phyloP scores from a whole-genome alignment of 1,140 invertebrate species.

The Bradysia coprophila region DNA sequence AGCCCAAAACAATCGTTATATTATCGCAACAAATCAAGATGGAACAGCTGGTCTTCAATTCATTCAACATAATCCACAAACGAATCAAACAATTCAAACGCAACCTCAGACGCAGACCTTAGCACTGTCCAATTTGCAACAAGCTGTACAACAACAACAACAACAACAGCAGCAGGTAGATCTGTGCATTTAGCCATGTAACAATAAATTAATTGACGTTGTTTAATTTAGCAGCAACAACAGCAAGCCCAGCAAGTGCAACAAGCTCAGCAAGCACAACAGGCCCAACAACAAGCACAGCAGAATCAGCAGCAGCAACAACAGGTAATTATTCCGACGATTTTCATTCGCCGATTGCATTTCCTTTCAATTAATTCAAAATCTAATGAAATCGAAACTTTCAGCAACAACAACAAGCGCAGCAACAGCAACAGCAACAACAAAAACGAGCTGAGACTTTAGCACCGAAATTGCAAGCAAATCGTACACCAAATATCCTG shows the following conservation, averaged over 20 bases:
- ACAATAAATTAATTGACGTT: not conserved
- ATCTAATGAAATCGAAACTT: no score
- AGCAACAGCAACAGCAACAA: no score
- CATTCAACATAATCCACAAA: conserved; percentile 57
- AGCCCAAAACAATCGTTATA: conserved; percentile 63
- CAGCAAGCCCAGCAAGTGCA: conserved; percentile 7
- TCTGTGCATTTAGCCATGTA: no score
- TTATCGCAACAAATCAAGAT: conserved; percentile 58
- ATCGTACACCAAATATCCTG: conserved; percentile 25
- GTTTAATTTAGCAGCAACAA: conserved; percentile 11
- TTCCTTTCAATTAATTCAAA: not conserved
- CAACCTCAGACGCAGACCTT: conserved; percentile 17
- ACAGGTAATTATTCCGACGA: not conserved
- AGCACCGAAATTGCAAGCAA: conserved; percentile 1
- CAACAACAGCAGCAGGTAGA: conserved; percentile 4
- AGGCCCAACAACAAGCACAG: not conserved
- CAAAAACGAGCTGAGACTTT: conserved; percentile 1
- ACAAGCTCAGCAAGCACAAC: not conserved
- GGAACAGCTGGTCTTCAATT: conserved; percentile 57
- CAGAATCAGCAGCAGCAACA: not conserved
- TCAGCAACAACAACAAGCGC: no score
- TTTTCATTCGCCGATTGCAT: not conserved
- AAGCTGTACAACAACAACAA: conserved; percentile 10
- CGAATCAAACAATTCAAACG: conserved; percentile 28
- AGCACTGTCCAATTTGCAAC: conserved; percentile 15